phyloP scores from a whole-genome alignment of 1,140 invertebrate genomes.

The Acromyrmex heyeri region DNA sequence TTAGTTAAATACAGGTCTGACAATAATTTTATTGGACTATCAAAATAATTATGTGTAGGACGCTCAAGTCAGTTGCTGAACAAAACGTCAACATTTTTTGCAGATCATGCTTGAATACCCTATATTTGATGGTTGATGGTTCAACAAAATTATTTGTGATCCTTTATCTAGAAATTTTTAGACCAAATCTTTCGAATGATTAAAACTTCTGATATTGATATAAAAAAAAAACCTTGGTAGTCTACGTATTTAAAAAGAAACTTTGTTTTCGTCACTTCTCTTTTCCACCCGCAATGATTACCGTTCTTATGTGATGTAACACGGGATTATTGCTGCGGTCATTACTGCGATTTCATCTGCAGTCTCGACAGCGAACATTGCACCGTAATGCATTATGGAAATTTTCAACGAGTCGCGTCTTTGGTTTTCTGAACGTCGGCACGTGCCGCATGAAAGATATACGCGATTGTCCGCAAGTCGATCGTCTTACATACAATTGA shows the following conservation, averaged over 20 bases:
- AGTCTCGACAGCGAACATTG: slow-evolving; percentile 19
- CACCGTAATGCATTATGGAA: slow-evolving; percentile 46
- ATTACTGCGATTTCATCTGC: slow-evolving; percentile 17
- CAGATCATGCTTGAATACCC: too few species aligned
- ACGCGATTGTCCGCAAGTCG: slow-evolving; percentile 61
- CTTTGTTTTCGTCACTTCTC: not conserved
- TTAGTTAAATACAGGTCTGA: too few species aligned
- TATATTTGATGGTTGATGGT: too few species aligned
- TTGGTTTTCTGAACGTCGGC: not conserved
- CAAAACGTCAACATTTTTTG: too few species aligned
- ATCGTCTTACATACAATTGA: slow-evolving; percentile 81
- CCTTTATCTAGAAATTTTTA: too few species aligned
- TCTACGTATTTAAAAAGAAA: not conserved
- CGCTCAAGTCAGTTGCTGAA: too few species aligned
- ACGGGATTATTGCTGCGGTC: not conserved
- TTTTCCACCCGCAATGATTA: not conserved
- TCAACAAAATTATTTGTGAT: too few species aligned
- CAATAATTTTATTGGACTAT: too few species aligned
- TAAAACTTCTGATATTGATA: not conserved
- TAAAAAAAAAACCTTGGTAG: not conserved
- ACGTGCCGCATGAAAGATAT: slow-evolving; percentile 24
- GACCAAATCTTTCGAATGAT: too few species aligned
- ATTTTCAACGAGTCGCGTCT: slow-evolving; percentile 28
- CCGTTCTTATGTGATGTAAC: not conserved
- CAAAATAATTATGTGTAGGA: too few species aligned